A percentile compares a stretch with the other conserved stretches of the same genome.
Conservation (phyloP, 2,888 invertebrate genomes). For the Pocota personata region DNA sequence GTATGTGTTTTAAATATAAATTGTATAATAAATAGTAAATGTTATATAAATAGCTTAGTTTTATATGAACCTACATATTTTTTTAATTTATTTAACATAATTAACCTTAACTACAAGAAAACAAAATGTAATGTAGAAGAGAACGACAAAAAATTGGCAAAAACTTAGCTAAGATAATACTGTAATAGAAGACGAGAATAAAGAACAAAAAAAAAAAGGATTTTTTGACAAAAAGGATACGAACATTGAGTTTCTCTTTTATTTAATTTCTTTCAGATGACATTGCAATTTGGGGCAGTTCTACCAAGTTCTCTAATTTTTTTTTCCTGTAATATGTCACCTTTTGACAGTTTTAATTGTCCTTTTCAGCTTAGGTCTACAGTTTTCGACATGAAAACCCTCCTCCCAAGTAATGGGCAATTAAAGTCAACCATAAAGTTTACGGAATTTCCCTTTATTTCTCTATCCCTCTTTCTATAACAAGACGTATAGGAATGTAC, state of each 20-base stretch:
- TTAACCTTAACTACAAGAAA: neutral
- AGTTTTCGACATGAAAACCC: slow-evolving; percentile 15
- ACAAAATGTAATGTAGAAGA: slow-evolving; percentile 1
- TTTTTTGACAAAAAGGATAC: slow-evolving; percentile 52
- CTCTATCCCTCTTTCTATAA: neutral
- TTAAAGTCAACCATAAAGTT: slow-evolving; percentile 46
- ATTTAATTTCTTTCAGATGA: neutral
- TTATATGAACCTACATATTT: slow-evolving; percentile 1
- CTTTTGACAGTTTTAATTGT: slow-evolving; percentile 29
- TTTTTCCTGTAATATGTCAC: slow-evolving; percentile 1
- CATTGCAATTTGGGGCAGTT: neutral
- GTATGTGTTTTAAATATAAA: neutral
- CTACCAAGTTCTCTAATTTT: neutral
- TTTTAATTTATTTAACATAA: slow-evolving; percentile 28
- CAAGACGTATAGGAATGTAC: neutral
- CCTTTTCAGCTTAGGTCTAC: neutral
- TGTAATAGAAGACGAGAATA: slow-evolving; percentile 45
- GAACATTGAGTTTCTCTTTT: neutral
- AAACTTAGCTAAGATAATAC: slow-evolving; percentile 16
- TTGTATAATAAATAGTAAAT: slow-evolving; percentile 5
- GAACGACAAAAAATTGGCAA: slow-evolving; percentile 1
- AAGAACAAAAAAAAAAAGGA: slow-evolving; percentile 31
- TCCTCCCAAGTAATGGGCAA: slow-evolving; percentile 35
- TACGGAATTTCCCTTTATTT: neutral
- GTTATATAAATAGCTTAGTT: slow-evolving; percentile 21